Evolutionary conservation across 2,113 vertebrate species (phyloP).

Genomic region (Tachysurus fulvidraco): DNA sequence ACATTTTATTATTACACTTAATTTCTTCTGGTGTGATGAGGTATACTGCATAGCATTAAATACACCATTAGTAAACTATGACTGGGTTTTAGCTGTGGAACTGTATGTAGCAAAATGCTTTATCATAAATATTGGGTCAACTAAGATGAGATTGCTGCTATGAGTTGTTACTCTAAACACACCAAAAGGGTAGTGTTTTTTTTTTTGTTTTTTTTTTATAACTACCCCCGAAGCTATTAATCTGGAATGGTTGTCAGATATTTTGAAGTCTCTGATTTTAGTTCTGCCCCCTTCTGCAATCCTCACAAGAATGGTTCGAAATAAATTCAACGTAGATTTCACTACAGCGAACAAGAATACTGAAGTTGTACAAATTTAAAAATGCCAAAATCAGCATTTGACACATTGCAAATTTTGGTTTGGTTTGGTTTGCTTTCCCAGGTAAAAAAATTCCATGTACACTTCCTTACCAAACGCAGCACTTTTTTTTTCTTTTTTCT

Average conservation of each 20-base stretch:
- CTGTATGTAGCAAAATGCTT: background rate
- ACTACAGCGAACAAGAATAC: background rate
- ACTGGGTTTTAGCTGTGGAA: background rate
- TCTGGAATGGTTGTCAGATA: background rate
- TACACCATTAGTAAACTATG: background rate
- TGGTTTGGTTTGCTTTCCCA: too few relatives aligned
- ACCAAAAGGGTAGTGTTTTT: background rate
- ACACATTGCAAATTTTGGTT: too few relatives aligned
- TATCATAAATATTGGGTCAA: background rate
- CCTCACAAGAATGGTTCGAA: background rate
- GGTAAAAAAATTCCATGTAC: background rate
- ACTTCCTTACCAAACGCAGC: background rate
- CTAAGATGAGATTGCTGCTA: background rate
- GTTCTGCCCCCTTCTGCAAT: too few relatives aligned
- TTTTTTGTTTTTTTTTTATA: background rate
- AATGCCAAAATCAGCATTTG: background rate
- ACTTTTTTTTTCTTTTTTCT: background rate
- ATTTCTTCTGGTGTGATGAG: background rate
- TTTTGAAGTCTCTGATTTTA: background rate
- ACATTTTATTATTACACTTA: background rate
- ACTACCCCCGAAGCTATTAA: background rate
- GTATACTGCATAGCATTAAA: background rate
- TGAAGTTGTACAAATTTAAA: background rate
- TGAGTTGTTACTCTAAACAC: background rate
- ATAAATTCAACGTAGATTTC: background rate